These are phyloP conservation scores for Myiotriccus ornatus DNA, from an alignment of 2,797 vertebrate species.

Conservation along the genomic window DNA sequence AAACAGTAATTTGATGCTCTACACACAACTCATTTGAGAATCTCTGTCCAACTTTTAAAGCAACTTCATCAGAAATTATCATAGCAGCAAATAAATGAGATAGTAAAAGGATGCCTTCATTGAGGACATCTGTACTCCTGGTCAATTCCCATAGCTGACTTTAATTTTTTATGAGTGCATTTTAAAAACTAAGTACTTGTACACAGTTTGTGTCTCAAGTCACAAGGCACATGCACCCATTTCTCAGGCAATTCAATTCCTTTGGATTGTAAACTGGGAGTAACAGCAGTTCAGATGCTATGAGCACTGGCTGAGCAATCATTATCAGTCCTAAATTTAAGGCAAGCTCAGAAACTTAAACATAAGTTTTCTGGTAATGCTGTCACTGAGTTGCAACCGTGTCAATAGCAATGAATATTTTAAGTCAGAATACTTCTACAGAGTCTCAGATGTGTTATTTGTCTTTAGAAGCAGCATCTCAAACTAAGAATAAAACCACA, in stretches of 20 bases:
- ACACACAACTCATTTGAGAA: not conserved
- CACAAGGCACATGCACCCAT: not conserved
- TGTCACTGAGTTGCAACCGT: constrained; percentile 10
- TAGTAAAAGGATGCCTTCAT: not conserved
- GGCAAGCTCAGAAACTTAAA: not conserved
- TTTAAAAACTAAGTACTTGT: not conserved
- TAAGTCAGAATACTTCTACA: not conserved
- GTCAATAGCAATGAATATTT: constrained; percentile 39
- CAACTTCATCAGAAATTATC: not conserved
- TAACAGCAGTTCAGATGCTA: constrained; percentile 38
- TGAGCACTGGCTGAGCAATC: constrained; percentile 32
- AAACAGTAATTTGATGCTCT: not conserved
- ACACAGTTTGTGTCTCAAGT: not conserved
- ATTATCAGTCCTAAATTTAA: constrained; percentile 48
- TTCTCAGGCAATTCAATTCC: not conserved
- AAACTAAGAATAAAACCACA: not conserved
- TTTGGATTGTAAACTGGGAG: not conserved
- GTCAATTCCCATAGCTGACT: not conserved
- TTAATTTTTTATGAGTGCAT: not conserved
- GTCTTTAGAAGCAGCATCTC: not conserved
- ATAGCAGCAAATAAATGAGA: not conserved
- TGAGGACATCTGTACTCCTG: not conserved
- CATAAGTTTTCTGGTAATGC: constrained; percentile 21
- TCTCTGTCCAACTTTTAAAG: not conserved
- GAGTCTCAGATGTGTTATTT: constrained; percentile 18